Base-by-base conservation (phyloP, 2,797 vertebrate genomes). In the Hippocampus kuda region DNA sequence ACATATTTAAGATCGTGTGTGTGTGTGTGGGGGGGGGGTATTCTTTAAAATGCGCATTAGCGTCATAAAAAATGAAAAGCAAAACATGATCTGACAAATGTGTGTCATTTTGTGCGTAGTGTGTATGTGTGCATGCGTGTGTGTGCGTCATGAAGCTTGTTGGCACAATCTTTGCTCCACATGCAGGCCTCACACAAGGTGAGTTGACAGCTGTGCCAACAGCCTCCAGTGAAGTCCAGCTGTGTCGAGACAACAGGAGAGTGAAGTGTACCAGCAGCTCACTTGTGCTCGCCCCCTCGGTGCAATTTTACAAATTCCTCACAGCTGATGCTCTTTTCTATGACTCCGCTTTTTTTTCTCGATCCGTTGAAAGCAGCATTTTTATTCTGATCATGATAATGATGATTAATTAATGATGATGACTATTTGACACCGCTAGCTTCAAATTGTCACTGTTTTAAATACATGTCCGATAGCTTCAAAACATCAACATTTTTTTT, bases 181-280 rank as follows among this genome's bases (percentile, higher is more conserved):
- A 68, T 72, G 53, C 57, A 65, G 66, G 30, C 46, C 16, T 42
- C 30, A 18, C 63, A 71, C 66, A 57, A 56, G 64, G 62, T 69
- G 67, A 73, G 66, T 61, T 66, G 69, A 70, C 71, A 73, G 68
- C 56, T 68, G 68, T 68, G 26, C 54, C 53, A 66, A 60, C 70
- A 13, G 27, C 53, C 24, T 69, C 11, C 51, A 34, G 20, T 16
- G 42, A 74, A 34, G 2, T 69, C 53, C 72, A 67, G 56, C 66
- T 70, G 56, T 41, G 67, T 46, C 0, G 12, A 67, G 61, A 74
- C 26, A 34, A 67, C 54, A 70, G 41, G 30, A 38, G 68, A 68
- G 42, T 57, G 8, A 72, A 69, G 60, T 67, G 48, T 42, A 65
- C 59, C 61, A 68, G 54, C 34, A 62, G 16, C 65, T 72, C 66